phyloP scores from a whole-genome alignment of 1,140 invertebrate species.

The Dufourea novaeangliae region DNA sequence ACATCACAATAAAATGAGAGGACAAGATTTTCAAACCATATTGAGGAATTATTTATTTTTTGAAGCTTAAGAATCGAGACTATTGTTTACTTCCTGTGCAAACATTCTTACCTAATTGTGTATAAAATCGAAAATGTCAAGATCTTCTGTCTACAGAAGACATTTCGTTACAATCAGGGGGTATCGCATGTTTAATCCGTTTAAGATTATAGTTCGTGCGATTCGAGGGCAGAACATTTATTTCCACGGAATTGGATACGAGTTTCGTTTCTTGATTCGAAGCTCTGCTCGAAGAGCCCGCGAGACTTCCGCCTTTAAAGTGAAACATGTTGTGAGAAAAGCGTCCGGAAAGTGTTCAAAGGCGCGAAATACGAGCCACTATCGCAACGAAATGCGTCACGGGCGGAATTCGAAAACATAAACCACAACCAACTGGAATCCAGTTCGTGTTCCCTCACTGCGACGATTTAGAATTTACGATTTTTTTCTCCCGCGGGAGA shows the following conservation, averaged over 20 bases:
- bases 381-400: slow-evolving; percentile 17
- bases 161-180: neutral
- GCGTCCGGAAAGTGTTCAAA: slow-evolving; percentile 14
- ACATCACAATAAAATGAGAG: too few relatives aligned
- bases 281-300: neutral
- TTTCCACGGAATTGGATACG: neutral
- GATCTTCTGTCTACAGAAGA: too few relatives aligned
- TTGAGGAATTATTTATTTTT: too few relatives aligned
- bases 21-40: too few relatives aligned
- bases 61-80: too few relatives aligned
- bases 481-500: neutral
- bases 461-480: slow-evolving; percentile 32
- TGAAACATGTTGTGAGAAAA: slow-evolving; percentile 10
- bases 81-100: too few relatives aligned
- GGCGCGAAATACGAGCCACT: slow-evolving; percentile 23
- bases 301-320: slow-evolving; percentile 6
- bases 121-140: too few relatives aligned
- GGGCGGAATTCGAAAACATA: slow-evolving; percentile 37
- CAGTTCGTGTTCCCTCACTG: neutral
- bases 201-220: neutral
- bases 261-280: neutral
- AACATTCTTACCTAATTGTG: too few relatives aligned
- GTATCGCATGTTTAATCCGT: neutral
- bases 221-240: neutral
- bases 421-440: slow-evolving; percentile 33